Percentiles rank a stretch among this genome's conserved stretches.
These are phyloP conservation scores for Helicorthomorpha holstii DNA, from an alignment of 1,140 invertebrate genomes.

Conservation along the genomic window DNA sequence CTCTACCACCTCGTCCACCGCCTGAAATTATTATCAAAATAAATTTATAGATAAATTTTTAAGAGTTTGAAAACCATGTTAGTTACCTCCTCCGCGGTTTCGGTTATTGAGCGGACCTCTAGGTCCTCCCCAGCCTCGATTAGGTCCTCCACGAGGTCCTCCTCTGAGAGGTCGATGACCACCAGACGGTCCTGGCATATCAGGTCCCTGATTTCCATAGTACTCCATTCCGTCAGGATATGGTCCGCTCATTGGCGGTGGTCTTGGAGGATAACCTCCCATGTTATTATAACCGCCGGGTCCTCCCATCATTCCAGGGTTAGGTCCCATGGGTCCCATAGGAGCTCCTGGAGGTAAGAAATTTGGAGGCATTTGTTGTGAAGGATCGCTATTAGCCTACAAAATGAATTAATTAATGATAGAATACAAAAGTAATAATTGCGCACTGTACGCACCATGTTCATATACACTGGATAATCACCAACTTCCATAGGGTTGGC, in stretches of 20 bases:
- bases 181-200: neutral
- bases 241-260: neutral
- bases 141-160: neutral
- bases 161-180: too few relatives aligned
- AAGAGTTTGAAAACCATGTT: too few relatives aligned
- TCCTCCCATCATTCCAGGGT: neutral
- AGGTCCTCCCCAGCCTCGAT: conserved; percentile 1
- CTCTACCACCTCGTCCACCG: neutral
- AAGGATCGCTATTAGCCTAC: too few relatives aligned
- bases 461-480: neutral
- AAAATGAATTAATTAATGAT: too few relatives aligned
- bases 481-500: neutral
- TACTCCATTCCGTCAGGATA: neutral
- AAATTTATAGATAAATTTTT: too few relatives aligned
- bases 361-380: too few relatives aligned
- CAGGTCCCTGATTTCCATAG: neutral
- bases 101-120: neutral
- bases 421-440: too few relatives aligned
- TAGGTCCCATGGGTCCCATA: neutral
- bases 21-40: too few relatives aligned
- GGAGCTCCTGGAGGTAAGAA: neutral
- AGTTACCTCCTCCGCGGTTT: neutral
- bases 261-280: neutral
- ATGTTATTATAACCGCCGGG: neutral
- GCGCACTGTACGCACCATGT: too few relatives aligned